Percentiles rank a stretch among this genome's conserved stretches.
These are phyloP conservation scores for Hyposmocoma kahamanoa DNA, from an alignment of 1,140 invertebrate genomes.

Conservation along the genomic window DNA sequence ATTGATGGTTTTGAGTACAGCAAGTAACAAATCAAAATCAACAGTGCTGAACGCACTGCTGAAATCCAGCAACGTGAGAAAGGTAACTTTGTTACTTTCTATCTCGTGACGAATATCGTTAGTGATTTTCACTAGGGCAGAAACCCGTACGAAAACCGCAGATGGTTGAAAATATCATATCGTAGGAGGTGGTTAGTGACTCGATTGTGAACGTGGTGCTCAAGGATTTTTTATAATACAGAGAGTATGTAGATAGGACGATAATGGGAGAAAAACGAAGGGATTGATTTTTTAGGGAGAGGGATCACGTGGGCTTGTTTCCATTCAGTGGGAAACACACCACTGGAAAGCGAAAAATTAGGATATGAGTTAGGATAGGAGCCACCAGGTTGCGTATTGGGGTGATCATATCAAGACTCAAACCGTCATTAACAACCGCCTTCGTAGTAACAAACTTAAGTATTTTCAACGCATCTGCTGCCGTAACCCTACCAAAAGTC, in stretches of 20 bases:
- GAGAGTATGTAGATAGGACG: background rate
- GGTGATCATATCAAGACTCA: background rate
- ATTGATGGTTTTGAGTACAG: background rate
- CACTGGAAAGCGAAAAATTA: background rate
- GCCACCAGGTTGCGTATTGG: background rate
- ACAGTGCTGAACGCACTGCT: background rate
- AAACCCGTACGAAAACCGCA: background rate
- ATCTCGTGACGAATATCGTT: background rate
- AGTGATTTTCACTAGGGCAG: background rate
- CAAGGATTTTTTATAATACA: background rate
- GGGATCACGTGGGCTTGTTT: background rate
- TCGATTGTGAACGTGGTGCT: background rate
- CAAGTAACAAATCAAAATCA: background rate
- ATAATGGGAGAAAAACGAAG: background rate
- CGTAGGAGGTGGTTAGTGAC: background rate
- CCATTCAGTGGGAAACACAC: background rate
- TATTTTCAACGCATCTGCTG: background rate
- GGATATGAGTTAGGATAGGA: background rate
- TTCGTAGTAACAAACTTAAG: background rate
- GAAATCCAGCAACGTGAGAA: background rate
- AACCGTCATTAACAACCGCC: background rate
- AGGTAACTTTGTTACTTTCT: background rate
- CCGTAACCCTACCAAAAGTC: background rate
- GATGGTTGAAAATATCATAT: background rate
- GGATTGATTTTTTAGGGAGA: background rate